Base-by-base conservation (phyloP, 1,140 invertebrate genomes). In the Penaeus vannamei region DNA sequence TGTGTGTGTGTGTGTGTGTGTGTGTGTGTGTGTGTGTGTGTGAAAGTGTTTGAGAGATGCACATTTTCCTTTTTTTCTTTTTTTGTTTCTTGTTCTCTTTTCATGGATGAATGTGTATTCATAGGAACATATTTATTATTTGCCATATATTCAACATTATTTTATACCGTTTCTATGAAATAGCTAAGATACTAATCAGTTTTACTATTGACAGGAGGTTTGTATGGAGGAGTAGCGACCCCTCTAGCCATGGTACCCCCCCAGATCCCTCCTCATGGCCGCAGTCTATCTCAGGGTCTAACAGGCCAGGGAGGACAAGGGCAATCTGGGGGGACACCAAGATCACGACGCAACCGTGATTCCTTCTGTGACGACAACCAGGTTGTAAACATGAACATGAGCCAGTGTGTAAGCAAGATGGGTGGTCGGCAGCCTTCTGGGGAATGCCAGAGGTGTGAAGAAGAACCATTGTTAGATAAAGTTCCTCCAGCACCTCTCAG, bases 141-240 rank as follows among this genome's bases (percentile, higher is more conserved):
- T n/a, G 19, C 26, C 22, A 20, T 76, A 76, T 76, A 76, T 76
- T 76, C 32, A 10, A 36, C n/a, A 76, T 76, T 22, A 32, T 36
- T 0, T 76, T 22, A 76, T 20, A 10, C 53, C 14, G 53, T 53
- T 53, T 53, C 53, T 53, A 53, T 14, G 12, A 14, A 53, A 53
- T 53, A 12, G 8, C 53, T 10, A 53, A 1, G 53, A 53, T 53
- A 53, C 19, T 83, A 84, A 83, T 66, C 14, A 32, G n/a, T 36
- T 42, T 19, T 42, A 64, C 42, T 85, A 14, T 80, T 64, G 60
- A 64, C 87, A 89, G 87, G 87, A 61, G 87, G 87, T 29, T 59
- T 89, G 82, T 85, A 84, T 46, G 87, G 95, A 7, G 95, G 95
- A 36, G 95, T 96, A 5, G 94, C 95, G 10, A 96, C 95, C 19